Conservation (phyloP, 92 coral and sea anemone genomes). For the Desmophyllum pertusum region DNA sequence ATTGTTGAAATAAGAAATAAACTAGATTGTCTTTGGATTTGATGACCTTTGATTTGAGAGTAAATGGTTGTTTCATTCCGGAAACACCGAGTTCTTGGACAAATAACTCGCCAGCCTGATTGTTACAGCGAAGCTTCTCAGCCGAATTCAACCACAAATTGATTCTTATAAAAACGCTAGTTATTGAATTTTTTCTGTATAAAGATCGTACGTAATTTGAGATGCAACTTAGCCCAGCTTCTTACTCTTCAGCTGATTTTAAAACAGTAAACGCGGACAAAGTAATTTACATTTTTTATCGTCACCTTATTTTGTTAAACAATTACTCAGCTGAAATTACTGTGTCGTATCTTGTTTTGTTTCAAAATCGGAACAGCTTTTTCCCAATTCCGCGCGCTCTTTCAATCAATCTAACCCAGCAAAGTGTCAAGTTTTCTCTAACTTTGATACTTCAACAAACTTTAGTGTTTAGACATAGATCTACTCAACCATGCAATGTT, state of each 20-base stretch:
- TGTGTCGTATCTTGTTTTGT: slow-evolving; percentile 8
- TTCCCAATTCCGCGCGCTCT: not conserved
- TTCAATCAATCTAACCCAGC: too few relatives aligned
- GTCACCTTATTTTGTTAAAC: slow-evolving; percentile 13
- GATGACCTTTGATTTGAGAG: slow-evolving; percentile 36
- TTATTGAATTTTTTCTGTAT: not conserved
- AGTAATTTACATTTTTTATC: slow-evolving; percentile 27
- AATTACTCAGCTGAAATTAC: slow-evolving; percentile 3
- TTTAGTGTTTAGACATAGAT: slow-evolving; percentile 4
- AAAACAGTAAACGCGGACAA: not conserved
- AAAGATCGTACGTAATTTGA: not conserved
- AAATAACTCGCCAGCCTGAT: slow-evolving; percentile 10
- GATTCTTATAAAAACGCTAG: not conserved
- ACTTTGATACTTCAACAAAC: slow-evolving; percentile 5
- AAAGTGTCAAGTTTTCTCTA: not conserved
- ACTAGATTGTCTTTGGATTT: slow-evolving; percentile 15
- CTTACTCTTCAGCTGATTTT: not conserved
- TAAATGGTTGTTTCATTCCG: slow-evolving; percentile 25
- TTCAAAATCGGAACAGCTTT: not conserved
- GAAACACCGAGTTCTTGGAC: slow-evolving; percentile 2
- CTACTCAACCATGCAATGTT: slow-evolving; percentile 15
- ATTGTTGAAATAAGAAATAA: slow-evolving; percentile 15
- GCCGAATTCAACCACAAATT: not conserved
- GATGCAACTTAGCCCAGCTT: not conserved
- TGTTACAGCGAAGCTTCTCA: not conserved